Evolutionary conservation across 2,797 vertebrate species (phyloP), one percentile per base, ranked within the genome.

Genomic region (Gadopsis bispinosus): DNA sequence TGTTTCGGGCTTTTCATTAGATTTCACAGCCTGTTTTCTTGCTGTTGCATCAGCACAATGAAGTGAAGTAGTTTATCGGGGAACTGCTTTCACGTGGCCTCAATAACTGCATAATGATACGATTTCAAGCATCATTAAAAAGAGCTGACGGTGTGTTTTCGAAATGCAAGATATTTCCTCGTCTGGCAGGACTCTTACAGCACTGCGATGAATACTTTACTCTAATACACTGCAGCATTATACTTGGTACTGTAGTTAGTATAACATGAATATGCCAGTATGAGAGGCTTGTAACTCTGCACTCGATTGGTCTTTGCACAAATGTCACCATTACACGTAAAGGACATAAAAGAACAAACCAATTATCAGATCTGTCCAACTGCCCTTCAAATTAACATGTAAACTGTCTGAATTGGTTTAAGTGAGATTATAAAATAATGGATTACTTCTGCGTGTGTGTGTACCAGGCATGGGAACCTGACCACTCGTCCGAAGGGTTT

Each of bases 401-500:
- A n/a, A 81, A 64, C 12, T 72, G 29, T 4, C 5, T 43, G 10
- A 73, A 66, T 62, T 64, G 13, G 11, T 61, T 64, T 35, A 31
- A 61, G 51, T 73, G 39, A 48, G 66, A 75, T 81, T 59, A 33
- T 63, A 4, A 66, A 74, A 43, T 79, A 69, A 81, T 77, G 13
- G 14, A 71, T 76, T 72, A 33, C 10, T 33, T 68, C 22, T 75
- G 41, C 16, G 3, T 26, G 26, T 92, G 68, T 31, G 41, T 72
- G 1, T 37, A 22, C 79, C 83, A 99, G 98, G 98, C 97, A 99
- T 75, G 97, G 61, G 81, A 99, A 99, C 88, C 97, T 99, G 82
- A 90, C 95, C 66, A 93, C 86, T 72, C 96, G 97, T 79, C 98
- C 98, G 0, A 98, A 97, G 59, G 97, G 97, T 37, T 90, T 99